A percentile compares a stretch with the other conserved stretches of the same genome.
Evolutionary conservation across 1,140 invertebrate genomes (phyloP).

Genomic region (Antheraea pernyi): DNA sequence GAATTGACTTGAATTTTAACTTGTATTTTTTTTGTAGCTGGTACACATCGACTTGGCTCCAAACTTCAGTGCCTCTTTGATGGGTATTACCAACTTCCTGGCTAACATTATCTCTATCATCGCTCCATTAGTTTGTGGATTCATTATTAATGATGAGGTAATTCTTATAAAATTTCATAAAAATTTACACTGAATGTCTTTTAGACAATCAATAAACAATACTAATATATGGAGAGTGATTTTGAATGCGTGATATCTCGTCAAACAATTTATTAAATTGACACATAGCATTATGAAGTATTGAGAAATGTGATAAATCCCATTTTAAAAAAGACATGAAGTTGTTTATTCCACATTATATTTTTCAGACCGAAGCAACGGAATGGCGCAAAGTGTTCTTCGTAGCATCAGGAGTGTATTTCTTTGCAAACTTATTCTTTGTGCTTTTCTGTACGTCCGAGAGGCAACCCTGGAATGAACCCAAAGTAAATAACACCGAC

Average conservation of each 20-base stretch:
- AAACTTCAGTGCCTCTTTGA: conserved; percentile 84
- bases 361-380: conserved; percentile 5
- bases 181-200: too few relatives aligned
- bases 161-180: not conserved
- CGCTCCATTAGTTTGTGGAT: conserved; percentile 81
- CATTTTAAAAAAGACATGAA: too few relatives aligned
- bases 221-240: too few relatives aligned
- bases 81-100: conserved; percentile 87
- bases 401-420: conserved; percentile 23
- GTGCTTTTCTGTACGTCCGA: conserved; percentile 24
- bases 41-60: conserved; percentile 89
- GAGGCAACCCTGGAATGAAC: conserved; percentile 30
- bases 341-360: too few relatives aligned
- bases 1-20: not conserved
- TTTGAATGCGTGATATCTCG: too few relatives aligned
- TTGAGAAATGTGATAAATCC: too few relatives aligned
- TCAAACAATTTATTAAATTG: too few relatives aligned
- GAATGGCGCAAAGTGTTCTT: conserved; percentile 31
- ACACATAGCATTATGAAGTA: too few relatives aligned
- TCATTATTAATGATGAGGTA: conserved; percentile 82
- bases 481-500: not conserved
- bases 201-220: too few relatives aligned
- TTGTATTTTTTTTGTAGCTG: conserved; percentile 57
- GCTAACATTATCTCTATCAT: conserved; percentile 86
- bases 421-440: conserved; percentile 28